Base-by-base conservation (phyloP, 1,140 invertebrate genomes). In the Drosophila sp. region DNA sequence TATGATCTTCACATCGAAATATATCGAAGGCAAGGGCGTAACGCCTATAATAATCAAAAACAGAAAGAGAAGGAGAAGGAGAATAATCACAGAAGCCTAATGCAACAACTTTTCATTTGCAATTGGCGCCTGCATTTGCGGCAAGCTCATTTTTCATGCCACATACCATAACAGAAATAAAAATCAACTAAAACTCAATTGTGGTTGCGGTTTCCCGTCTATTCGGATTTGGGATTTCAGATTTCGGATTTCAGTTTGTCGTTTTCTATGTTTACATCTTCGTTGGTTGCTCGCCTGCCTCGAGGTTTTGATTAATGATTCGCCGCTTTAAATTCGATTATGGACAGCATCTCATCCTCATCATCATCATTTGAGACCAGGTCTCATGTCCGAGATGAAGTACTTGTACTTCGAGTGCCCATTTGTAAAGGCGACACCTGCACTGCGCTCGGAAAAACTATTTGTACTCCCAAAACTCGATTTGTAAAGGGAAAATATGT, bases 111-210 rank as follows among this genome's bases (percentile, higher is more conserved):
- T 43, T 63, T 36, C 18, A 58, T 29, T 57, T 62, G 83, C 82
- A 87, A 89, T 87, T 87, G 82, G 82, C 82, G 82, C 83, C 83
- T 82, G 71, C 81, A 87, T 84, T 84, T 73, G 70, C 57, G 80
- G 74, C 50, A 65, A 51, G 50, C 38, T 87, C 32, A 82, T 87
- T 76, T 59, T 86, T 76, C 82, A 86, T 76, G 61, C 50, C 61
- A 29, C 69, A 14, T 29, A 14, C 64, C 56, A 58, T 2, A 29
- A 59, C 16, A 2, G 25, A 14, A 43, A 40, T 29, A n/a, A 43
- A 41, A 27, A 34, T 5, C 14, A 18, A 36, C 34, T 16, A 34
- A 25, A 70, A 25, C 32, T 13, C 41, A 36, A 38, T 64, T 16
- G 45, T 67, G 38, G 21, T 18, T 56, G 32, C 16, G 36, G 53